Evolutionary conservation across 1,140 invertebrate genomes (phyloP), one percentile per base, ranked within the genome.

Genomic region (Psix sp.): DNA sequence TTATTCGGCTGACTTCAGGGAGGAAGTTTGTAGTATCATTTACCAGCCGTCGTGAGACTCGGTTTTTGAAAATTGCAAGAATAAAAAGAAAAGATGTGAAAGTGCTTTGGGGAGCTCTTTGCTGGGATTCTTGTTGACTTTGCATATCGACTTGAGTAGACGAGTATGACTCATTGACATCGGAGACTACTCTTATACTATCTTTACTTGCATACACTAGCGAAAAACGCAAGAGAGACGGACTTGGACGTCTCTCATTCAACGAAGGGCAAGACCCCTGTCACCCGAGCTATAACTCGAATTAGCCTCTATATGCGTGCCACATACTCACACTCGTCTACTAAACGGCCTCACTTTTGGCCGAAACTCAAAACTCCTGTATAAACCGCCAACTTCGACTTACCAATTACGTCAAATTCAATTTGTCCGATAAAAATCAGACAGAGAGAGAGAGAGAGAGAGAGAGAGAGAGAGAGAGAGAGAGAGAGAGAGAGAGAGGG

Each of bases 151-250:
- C 48, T 59, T 46, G 42, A 52, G 21, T 16, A 45, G 49, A 43
- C 49, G 29, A 46, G 29, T 43, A 70, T 77, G 66, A 74, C 56
- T 74, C 71, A 77, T 74, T 74, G 75, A 71, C 75, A 71, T 31
- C 60, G 31, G 62, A 62, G 36, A 45, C 54, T 17, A 46, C 62
- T 76, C 54, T 38, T n/a, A n/a, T 31, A 49, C 59, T 66, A 66
- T 71, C 66, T 76, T 70, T 59, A 51, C 54, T 54, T 43, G 43
- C 20, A n/a, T n/a, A 38, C 42, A 29, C 29, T 40, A 52, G 20
- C 51, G 17, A 66, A 31, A 57, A 71, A 67, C 56, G 56, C 39
- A 35, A 59, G 57, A n/a, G n/a, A n/a, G n/a, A n/a, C n/a, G 33
- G 20, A 49, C 57, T 59, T 7, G 21, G 39, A n/a, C 15, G 54